These are phyloP conservation scores for Bugula neritina DNA, from an alignment of 2,888 invertebrate genomes.

Conservation along the genomic window DNA sequence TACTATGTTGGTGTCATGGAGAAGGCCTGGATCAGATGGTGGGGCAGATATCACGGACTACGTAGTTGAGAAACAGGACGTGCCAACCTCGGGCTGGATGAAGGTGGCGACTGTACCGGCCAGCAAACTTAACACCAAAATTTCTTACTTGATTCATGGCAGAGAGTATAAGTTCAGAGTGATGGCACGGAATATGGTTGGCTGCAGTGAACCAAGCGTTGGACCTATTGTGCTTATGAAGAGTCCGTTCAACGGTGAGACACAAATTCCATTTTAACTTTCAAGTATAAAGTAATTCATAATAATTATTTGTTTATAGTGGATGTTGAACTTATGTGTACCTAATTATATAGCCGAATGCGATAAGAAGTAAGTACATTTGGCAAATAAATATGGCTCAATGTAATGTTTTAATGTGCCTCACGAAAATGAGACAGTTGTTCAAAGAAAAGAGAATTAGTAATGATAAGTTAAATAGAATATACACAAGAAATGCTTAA, in stretches of 20 bases:
- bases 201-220: slow-evolving; percentile 66
- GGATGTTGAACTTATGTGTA: too few species aligned
- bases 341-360: too few species aligned
- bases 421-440: too few species aligned
- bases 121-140: background rate
- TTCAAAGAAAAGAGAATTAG: too few species aligned
- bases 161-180: slow-evolving; percentile 79
- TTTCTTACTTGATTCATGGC: slow-evolving; percentile 56
- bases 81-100: background rate
- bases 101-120: slow-evolving; percentile 14
- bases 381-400: too few species aligned
- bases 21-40: slow-evolving; percentile 43
- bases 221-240: background rate
- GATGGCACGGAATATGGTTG: slow-evolving; percentile 77
- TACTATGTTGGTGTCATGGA: slow-evolving; percentile 46
- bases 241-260: slow-evolving; percentile 21
- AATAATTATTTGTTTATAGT: too few species aligned
- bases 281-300: too few species aligned
- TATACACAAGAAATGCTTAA: too few species aligned
- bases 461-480: too few species aligned
- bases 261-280: too few species aligned
- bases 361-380: too few species aligned
- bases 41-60: slow-evolving; percentile 28
- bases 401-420: too few species aligned
- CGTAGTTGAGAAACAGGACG: slow-evolving; percentile 16